Base-by-base conservation (phyloP, 1,140 invertebrate species). In the Ceratina australensis region DNA sequence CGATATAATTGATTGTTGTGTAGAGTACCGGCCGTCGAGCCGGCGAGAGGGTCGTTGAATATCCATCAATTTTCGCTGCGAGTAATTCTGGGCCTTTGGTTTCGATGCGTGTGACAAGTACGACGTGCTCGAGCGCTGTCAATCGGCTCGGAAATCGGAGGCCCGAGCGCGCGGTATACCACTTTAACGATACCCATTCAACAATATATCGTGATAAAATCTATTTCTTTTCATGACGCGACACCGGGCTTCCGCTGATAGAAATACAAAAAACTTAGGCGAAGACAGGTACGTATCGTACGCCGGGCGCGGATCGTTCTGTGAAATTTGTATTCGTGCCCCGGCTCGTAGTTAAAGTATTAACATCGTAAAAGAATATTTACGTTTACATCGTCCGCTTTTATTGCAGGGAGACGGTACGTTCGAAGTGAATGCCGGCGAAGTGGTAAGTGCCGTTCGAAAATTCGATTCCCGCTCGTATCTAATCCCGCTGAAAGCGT, bases 261-360 rank as follows among this genome's bases (percentile, higher is more conserved):
- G 95, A 97, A 97, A 95, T 97, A 97, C 94, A 96, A 97, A 94
- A 98, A 98, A 92, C 94, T 98, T 88, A 95, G 96, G 90, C 93
- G 97, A 93, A 94, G 97, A 93, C 97, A 97, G 95, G 96, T 96
- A 94, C 93, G 92, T 94, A 93, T 10, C 52, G 3, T 42, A 20
- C 18, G 52, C 13, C 2, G 26, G 3, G 54, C 5, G 4, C 22
- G 5, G 10, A 24, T 26, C 47, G 26, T 33, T 20, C 28, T 15
- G 50, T n/a, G 8, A 13, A 18, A n/a, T 54, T 22, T 18, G 2
- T 22, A 16, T 12, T 33, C 24, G 15, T 42, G 33, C 56, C 8
- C 15, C 5, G 7, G 16, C 22, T 56, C 20, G 28, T 22, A 49
- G 20, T 33, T 16, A n/a, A 8, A 13, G 5, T 7, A 20, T 7